Base-by-base conservation (phyloP, 23 tunicate genomes). In the Trididemnum clinides region DNA sequence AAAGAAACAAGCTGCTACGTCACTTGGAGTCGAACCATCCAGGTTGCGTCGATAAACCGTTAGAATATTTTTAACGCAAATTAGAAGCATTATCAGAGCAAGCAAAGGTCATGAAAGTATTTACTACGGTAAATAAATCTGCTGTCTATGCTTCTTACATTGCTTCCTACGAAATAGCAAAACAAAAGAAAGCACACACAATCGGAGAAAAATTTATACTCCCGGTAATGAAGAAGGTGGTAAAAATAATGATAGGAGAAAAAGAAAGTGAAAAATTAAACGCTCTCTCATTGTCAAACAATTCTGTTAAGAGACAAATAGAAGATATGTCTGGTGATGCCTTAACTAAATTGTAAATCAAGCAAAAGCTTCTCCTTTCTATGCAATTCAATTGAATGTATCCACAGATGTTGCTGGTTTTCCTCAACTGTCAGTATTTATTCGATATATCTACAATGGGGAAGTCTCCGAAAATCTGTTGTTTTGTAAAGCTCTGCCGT, bases 341-440 rank as follows among this genome's bases (percentile, higher is more conserved):
- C 88, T 84, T 33, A 62, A 84, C 19, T 81, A 84, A 44, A 83
- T 83, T 83, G 64, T 83, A 25, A 66, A 7, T 29, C 87, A 83
- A 83, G 87, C 39, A 32, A 83, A 84, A 3, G 88, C 50, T 54
- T 72, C 88, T 84, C 88, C 88, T 19, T 84, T 62, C 3, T 63
- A 63, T 81, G 71, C 79, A 4, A 71, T 84, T 84, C 81, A 84
- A 84, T 51, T 84, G 28, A 81, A 84, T 51, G 81, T 72, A 50
- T 84, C 88, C 64, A 81, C 83, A 51, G 81, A 84, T 72, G 57
- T 72, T 84, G 88, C 88, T 18, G 71, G 81, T 29, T 50, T 72
- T 5, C 81, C 81, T n/a, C 88, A 72, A 34, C 78, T 83, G 2
- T 83, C 74, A 7, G 74, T 81, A 62, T 81, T 81, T 63, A 63